Evolutionary conservation across 2,888 invertebrate genomes (phyloP).

Genomic region (Ophion ventricosus): DNA sequence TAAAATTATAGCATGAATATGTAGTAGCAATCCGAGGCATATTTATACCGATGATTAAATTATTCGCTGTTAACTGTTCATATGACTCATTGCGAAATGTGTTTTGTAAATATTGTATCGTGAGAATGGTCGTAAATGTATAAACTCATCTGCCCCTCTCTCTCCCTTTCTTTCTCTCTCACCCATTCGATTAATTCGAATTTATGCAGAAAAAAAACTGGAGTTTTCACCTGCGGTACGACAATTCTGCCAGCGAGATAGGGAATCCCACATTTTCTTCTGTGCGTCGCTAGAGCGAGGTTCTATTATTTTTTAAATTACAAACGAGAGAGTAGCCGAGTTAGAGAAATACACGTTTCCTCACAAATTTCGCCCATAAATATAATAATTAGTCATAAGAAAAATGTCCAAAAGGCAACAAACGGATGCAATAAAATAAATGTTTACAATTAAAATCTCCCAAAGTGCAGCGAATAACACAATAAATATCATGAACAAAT

Average conservation of each 20-base stretch:
- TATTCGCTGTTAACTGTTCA: background rate
- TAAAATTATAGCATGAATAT: background rate
- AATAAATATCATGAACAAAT: no score
- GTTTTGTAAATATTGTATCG: background rate
- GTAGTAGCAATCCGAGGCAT: no score
- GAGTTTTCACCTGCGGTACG: background rate
- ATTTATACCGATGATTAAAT: background rate
- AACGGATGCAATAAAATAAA: no score
- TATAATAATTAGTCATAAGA: no score
- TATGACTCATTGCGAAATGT: background rate
- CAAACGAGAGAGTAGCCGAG: conserved; percentile 69
- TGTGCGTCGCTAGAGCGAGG: no score
- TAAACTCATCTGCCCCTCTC: background rate
- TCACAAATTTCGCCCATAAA: background rate
- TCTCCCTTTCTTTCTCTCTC: background rate
- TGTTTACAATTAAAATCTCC: no score
- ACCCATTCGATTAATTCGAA: background rate
- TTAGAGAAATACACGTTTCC: background rate
- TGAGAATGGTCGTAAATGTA: background rate
- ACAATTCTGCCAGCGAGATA: background rate
- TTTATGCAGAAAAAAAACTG: background rate
- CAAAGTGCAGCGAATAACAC: no score
- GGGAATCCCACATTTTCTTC: no score
- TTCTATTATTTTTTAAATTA: conserved; percentile 77
- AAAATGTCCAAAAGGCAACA: no score